phyloP scores from a whole-genome alignment of 2,113 vertebrate genomes.

The Oreochromis niloticus region DNA sequence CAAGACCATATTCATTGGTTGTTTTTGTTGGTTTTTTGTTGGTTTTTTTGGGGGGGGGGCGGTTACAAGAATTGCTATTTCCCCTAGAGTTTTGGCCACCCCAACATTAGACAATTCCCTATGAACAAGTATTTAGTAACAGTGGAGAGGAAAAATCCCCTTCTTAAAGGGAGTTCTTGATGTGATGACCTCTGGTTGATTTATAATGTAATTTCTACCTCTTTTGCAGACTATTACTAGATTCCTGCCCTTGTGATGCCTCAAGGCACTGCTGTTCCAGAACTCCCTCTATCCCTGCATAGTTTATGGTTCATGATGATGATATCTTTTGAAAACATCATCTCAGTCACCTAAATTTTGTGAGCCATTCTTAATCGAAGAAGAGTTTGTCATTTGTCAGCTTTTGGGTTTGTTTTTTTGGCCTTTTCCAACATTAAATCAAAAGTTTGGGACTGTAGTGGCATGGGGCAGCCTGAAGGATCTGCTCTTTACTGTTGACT shows the following conservation, averaged over 20 bases:
- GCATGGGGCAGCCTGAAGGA: background rate
- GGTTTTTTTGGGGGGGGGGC: background rate
- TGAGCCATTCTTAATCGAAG: background rate
- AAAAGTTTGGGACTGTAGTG: background rate
- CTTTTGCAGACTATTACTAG: background rate
- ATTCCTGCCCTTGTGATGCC: background rate
- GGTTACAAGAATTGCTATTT: background rate
- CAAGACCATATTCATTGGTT: background rate
- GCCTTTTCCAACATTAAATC: background rate
- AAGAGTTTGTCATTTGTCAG: background rate
- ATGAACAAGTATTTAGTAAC: background rate
- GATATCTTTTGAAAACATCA: background rate
- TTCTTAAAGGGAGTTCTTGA: background rate
- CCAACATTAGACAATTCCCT: background rate
- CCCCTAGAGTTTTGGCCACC: background rate
- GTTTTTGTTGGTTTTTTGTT: background rate
- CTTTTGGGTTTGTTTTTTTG: background rate
- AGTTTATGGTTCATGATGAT: background rate
- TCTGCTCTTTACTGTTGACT: background rate
- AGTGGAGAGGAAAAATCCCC: background rate
- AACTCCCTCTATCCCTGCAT: background rate
- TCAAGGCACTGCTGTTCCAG: background rate
- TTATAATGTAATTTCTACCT: background rate
- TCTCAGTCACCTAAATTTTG: background rate
- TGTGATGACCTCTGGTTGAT: background rate